Base-by-base conservation (phyloP, 2,888 invertebrate genomes). In the Ophion ventricosus region DNA sequence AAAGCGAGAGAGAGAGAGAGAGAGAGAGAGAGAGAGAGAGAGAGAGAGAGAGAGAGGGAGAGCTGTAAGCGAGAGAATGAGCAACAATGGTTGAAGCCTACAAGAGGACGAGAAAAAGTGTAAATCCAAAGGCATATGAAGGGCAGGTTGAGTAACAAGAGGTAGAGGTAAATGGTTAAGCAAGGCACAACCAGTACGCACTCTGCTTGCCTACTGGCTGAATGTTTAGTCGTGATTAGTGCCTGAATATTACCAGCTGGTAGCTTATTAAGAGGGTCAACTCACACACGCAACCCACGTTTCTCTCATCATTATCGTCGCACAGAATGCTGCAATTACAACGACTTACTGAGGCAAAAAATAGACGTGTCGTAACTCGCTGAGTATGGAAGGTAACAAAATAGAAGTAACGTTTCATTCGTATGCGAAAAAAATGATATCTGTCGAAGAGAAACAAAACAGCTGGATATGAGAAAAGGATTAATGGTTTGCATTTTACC, bases 151-250 rank as follows among this genome's bases (percentile, higher is more conserved):
- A 78, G 61, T 69, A 78, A 80, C 49, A 72, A 77, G 66, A 61
- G 66, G 70, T 54, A 79, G 64, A 64, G 70, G 49, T 70, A 75
- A 80, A 80, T 83, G 83, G 83, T 57, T 43, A 67, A 83, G 23
- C 83, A 63, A 59, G 75, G 74, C 63, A 26, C 73, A 77, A 85
- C 59, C 73, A 72, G 49, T 49, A 78, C 82, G 76, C 59, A 66
- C 85, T 83, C 67, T 11, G 70, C 80, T 73, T 29, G 59, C 83
- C 54, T 63, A 54, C 79, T 73, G 69, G 87, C 86, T 88, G 84
- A 87, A 90, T 90, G 89, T 88, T 88, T 89, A 87, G 87, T 85
- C 89, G 87, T 90, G 90, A 90, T 90, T 90, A 90, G 90, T 89
- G 84, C 89, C 89, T 88, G 87, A 89, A 89, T 87, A 88, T 86